These are phyloP conservation scores for Etheostoma perlongum DNA, from an alignment of 2,797 vertebrate genomes.

Conservation along the genomic window DNA sequence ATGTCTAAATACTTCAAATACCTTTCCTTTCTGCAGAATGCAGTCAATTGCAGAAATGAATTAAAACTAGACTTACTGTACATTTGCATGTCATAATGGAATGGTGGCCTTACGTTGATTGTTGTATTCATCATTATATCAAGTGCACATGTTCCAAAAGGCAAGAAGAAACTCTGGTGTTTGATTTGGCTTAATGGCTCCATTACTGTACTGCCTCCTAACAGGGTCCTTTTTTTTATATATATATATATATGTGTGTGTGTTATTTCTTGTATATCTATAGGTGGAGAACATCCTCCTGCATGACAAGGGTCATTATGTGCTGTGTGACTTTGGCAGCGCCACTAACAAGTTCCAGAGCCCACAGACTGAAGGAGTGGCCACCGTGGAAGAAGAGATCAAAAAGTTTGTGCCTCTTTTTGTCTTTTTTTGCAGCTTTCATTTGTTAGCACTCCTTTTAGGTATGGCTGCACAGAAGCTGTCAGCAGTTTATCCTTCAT, in stretches of 20 bases:
- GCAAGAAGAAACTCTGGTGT: not conserved
- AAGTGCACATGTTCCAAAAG: constrained; percentile 3
- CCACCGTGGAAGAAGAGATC: constrained; percentile 95
- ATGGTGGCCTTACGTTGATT: not conserved
- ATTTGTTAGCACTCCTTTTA: constrained; percentile 13
- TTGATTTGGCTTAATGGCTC: not conserved
- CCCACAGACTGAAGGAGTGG: constrained; percentile 94
- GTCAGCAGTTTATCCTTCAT: constrained; percentile 1
- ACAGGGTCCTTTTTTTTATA: not conserved
- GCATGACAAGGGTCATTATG: constrained; percentile 97
- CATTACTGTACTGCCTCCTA: not conserved
- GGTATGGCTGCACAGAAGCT: constrained; percentile 1
- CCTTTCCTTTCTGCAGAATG: constrained; percentile 8
- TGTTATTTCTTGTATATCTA: constrained; percentile 23
- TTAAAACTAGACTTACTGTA: not conserved
- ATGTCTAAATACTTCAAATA: constrained; percentile 36
- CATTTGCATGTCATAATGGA: constrained; percentile 15
- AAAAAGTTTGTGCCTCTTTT: constrained; percentile 90
- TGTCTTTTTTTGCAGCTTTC: constrained; percentile 2
- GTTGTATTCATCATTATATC: constrained; percentile 7
- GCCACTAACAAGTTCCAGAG: constrained; percentile 98
- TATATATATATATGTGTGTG: not conserved
- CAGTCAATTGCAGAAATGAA: not conserved
- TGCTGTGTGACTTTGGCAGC: constrained; percentile 98
- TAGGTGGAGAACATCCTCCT: constrained; percentile 99